These are phyloP conservation scores for Nycticryphes semicollaris DNA, from an alignment of 2,113 vertebrate genomes.

Conservation along the genomic window DNA sequence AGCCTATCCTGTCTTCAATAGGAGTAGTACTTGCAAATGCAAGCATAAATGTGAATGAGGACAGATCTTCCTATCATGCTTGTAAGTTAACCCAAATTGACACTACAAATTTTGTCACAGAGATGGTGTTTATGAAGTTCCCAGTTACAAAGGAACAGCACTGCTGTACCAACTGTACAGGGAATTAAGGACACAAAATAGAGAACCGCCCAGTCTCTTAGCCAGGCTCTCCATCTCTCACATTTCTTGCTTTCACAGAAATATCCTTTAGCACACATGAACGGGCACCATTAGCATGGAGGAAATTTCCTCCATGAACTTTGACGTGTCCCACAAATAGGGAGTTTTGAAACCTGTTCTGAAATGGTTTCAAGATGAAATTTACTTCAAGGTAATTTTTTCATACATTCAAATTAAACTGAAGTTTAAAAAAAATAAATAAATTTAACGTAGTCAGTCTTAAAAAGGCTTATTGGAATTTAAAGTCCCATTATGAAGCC, in stretches of 20 bases:
- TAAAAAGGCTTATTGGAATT: background rate
- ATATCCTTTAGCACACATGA: background rate
- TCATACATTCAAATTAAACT: no score
- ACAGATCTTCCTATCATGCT: accelerated
- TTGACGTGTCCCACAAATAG: background rate
- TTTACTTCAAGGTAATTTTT: background rate
- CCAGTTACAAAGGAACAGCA: background rate
- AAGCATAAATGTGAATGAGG: background rate
- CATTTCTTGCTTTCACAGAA: background rate
- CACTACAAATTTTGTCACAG: accelerated
- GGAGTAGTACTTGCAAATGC: background rate
- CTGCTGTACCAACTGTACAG: background rate
- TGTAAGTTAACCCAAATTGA: background rate
- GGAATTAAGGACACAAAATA: background rate
- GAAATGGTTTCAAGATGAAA: background rate
- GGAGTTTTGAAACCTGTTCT: background rate
- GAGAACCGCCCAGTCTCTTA: background rate
- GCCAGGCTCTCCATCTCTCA: background rate
- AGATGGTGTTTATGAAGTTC: background rate
- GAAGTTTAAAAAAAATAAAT: background rate
- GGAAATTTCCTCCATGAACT: background rate
- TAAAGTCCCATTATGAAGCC: background rate
- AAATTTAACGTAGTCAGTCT: background rate
- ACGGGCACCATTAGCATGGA: accelerated
- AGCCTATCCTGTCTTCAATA: background rate